Percentiles rank a stretch among this genome's conserved stretches.
These are phyloP conservation scores for Molorchus minor DNA, from an alignment of 2,888 invertebrate genomes.

Conservation along the genomic window DNA sequence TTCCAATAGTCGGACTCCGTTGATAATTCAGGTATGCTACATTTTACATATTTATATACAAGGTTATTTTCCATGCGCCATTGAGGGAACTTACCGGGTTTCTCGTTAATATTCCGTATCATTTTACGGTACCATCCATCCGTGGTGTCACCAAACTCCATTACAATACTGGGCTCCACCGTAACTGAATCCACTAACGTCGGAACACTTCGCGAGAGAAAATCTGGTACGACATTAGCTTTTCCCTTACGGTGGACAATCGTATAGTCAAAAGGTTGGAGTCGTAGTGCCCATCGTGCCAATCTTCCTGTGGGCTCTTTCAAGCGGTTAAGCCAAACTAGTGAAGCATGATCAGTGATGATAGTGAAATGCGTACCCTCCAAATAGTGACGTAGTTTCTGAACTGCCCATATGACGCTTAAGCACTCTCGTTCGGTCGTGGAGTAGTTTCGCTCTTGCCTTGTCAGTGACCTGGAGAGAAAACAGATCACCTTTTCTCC, in stretches of 20 bases:
- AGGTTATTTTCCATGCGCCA: constrained; percentile 31
- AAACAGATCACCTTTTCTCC: no score
- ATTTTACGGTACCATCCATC: constrained; percentile 35
- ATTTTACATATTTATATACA: constrained; percentile 35
- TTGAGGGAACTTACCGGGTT: constrained; percentile 31
- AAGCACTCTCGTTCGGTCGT: no score
- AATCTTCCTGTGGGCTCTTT: constrained; percentile 36
- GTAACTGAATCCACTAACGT: constrained; percentile 3
- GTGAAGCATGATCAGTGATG: no score
- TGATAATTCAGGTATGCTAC: constrained; percentile 16
- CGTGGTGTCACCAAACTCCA: background rate
- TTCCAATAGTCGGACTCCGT: constrained; percentile 31
- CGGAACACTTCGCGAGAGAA: constrained; percentile 31
- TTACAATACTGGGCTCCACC: background rate
- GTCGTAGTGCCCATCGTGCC: constrained; percentile 34
- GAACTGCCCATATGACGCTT: constrained; percentile 37
- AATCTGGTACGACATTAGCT: constrained; percentile 34
- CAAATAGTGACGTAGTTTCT: constrained; percentile 37
- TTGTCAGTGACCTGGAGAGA: no score
- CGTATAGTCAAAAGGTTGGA: constrained; percentile 34
- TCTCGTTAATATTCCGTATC: constrained; percentile 13
- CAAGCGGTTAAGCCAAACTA: constrained; percentile 37
- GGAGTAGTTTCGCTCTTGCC: no score
- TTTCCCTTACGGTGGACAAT: constrained; percentile 36
- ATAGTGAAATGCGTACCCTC: constrained; percentile 32